phyloP scores from a whole-genome alignment of 1,140 invertebrate species.

The Drosophila triauraria region DNA sequence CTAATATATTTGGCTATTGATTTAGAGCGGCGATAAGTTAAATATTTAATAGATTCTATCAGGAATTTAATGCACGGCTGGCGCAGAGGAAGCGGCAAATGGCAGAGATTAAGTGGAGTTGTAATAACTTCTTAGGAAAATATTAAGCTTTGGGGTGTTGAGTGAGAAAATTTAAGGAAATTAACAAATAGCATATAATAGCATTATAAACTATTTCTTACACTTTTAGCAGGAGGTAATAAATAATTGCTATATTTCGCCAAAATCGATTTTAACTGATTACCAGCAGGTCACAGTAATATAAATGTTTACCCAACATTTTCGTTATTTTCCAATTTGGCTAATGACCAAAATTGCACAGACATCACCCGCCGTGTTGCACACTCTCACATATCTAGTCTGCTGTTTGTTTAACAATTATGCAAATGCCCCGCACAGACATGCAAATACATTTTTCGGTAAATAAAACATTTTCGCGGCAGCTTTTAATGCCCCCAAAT shows the following conservation, averaged over 20 bases:
- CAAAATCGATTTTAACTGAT: background rate
- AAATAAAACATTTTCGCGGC: slow-evolving; percentile 58
- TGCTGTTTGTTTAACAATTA: slow-evolving; percentile 56
- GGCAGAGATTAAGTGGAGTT: background rate
- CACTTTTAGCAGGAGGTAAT: background rate
- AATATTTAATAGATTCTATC: slow-evolving; percentile 59
- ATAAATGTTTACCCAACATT: background rate
- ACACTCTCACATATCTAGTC: slow-evolving; percentile 21
- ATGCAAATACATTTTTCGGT: slow-evolving; percentile 58
- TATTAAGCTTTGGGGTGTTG: background rate
- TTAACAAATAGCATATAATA: background rate
- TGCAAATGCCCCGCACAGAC: slow-evolving; percentile 64
- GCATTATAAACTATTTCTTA: no score
- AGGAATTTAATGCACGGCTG: slow-evolving; percentile 38
- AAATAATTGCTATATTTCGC: background rate
- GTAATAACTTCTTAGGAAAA: background rate
- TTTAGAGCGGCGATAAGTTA: slow-evolving; percentile 59
- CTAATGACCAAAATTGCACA: slow-evolving; percentile 30
- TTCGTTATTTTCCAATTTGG: slow-evolving; percentile 23
- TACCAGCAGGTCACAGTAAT: no score
- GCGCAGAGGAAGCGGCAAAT: slow-evolving; percentile 8
- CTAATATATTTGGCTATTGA: slow-evolving; percentile 60
- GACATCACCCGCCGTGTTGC: slow-evolving; percentile 25
- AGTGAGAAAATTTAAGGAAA: background rate
- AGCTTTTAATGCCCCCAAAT: slow-evolving; percentile 50